Evolutionary conservation across 2,888 invertebrate genomes (phyloP), one percentile per base, ranked within the genome.

Genomic region (Vandiemenella viatica): DNA sequence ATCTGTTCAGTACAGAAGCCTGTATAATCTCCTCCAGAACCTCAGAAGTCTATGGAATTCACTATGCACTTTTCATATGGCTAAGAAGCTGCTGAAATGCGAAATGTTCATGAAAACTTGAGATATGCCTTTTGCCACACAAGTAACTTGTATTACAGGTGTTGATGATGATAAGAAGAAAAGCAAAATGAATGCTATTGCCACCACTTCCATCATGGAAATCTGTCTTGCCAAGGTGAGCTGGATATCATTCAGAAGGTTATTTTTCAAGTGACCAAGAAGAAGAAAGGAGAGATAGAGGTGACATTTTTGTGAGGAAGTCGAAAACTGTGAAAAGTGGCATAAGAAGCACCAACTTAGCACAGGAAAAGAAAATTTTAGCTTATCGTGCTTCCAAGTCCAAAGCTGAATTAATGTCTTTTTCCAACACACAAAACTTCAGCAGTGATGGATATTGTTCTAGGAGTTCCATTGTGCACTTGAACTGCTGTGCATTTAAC

Each of bases 1-100:
- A n/a, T n/a, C n/a, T n/a, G n/a, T n/a, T n/a, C n/a, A n/a, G n/a
- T n/a, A n/a, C n/a, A n/a, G n/a, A n/a, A n/a, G n/a, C 32, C 32
- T 3, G n/a, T 13, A 32, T 10, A 32, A n/a, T 32, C 32, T 32
- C 32, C 32, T 13, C n/a, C 32, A 32, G 32, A 32, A 32, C n/a
- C 32, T 32, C 32, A 32, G 32, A 32, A 4, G 32, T 32, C 85
- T 17, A 76, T 83, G 69, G 86, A 90, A 42, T 91, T 91, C 66
- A 90, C 88, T 43, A 80, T 91, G 56, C 87, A 90, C 63, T 86
- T 91, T 61, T 83, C 81, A 38, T 78, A 75, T 43, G 68, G 73
- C 20, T 77, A 77, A 62, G 49, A 55, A 46, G 61, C 59, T 37
- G 50, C 43, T 38, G 41, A 40, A 40, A 45, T 46, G 10, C 51